These are phyloP conservation scores for Neelides sp. DNA, from an alignment of 1,140 invertebrate species.

Conservation along the genomic window DNA sequence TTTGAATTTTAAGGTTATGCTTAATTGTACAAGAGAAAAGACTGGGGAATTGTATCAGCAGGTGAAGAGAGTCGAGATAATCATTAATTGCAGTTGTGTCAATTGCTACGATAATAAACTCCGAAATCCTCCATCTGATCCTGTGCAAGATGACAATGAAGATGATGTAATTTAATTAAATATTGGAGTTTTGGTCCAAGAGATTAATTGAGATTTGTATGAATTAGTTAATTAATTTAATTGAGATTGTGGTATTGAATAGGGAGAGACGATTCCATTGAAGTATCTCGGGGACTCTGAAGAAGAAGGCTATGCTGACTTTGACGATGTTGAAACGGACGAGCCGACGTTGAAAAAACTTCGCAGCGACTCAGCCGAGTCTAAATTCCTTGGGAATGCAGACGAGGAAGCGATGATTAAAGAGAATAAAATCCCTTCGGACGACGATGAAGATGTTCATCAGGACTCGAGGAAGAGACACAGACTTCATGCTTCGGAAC, in stretches of 20 bases:
- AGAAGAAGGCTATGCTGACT: slow-evolving; percentile 1
- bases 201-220: no score
- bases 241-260: no score
- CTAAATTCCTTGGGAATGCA: slow-evolving; percentile 7
- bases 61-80: slow-evolving; percentile 24
- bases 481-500: no score
- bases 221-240: no score
- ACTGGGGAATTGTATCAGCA: slow-evolving; percentile 23
- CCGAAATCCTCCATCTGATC: neutral
- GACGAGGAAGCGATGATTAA: slow-evolving; percentile 26
- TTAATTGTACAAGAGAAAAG: slow-evolving; percentile 24
- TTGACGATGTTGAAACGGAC: slow-evolving; percentile 5
- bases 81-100: slow-evolving; percentile 29
- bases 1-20: slow-evolving; percentile 14
- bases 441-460: slow-evolving; percentile 29
- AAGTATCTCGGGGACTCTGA: neutral
- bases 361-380: slow-evolving; percentile 20
- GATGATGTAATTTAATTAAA: no score
- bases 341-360: slow-evolving; percentile 24
- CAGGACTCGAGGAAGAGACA: no score
- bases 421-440: slow-evolving; percentile 28
- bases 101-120: slow-evolving; percentile 20
- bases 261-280: no score
- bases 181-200: no score
- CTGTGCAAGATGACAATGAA: slow-evolving; percentile 6